A percentile compares a stretch with the other conserved stretches of the same genome.
Evolutionary conservation across 2,113 vertebrate genomes (phyloP).

Genomic region (Mastomys coucha): DNA sequence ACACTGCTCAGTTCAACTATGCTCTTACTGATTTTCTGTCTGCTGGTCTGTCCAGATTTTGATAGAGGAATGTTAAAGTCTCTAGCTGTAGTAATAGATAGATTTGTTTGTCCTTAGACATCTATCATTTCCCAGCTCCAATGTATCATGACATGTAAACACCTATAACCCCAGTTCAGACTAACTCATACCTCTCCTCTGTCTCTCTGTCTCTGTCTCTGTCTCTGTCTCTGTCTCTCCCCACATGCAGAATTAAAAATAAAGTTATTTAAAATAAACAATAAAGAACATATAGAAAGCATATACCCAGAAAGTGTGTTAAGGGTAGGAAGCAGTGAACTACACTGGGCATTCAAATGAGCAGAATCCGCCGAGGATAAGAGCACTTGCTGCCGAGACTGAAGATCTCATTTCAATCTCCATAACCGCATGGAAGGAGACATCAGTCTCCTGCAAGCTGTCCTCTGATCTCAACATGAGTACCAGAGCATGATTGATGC

Average conservation of each 20-base stretch:
- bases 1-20: background rate
- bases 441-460: background rate
- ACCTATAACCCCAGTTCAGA: background rate
- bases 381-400: accelerated
- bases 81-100: background rate
- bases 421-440: background rate
- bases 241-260: background rate
- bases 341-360: background rate
- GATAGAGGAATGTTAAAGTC: background rate
- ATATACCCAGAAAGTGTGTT: background rate
- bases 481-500: too few relatives aligned
- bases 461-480: background rate
- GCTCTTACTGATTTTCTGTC: constrained; percentile 22
- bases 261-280: background rate
- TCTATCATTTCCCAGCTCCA: background rate
- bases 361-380: too few relatives aligned
- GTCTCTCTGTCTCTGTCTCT: background rate
- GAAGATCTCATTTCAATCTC: too few relatives aligned
- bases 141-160: background rate
- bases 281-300: background rate
- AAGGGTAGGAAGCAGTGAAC: background rate
- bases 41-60: background rate
- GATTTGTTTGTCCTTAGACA: background rate
- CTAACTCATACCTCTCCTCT: background rate
- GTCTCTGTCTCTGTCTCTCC: background rate